Evolutionary conservation across 1,140 invertebrate species (phyloP).

Genomic region (Chrysoperla carnea): DNA sequence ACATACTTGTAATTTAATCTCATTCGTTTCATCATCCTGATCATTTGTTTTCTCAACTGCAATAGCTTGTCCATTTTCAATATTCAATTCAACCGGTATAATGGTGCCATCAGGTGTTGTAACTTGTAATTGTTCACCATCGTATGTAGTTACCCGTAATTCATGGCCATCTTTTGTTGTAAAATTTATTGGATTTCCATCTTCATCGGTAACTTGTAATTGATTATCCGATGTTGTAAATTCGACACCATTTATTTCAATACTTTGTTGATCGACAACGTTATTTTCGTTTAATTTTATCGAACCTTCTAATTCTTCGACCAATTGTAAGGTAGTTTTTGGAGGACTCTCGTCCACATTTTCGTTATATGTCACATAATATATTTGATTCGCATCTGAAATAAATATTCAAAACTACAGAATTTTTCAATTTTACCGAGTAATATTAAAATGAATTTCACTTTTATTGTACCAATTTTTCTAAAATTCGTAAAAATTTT

Average conservation of each 20-base stretch:
- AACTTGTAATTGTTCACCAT: slow-evolving; percentile 21
- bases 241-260: no score
- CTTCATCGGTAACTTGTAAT: slow-evolving; percentile 38
- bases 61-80: slow-evolving; percentile 8
- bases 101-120: slow-evolving; percentile 28
- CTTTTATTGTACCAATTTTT: no score
- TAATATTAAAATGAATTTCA: no score
- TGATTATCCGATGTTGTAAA: no score
- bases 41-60: slow-evolving; percentile 19
- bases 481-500: no score
- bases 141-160: slow-evolving; percentile 27
- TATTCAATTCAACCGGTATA: slow-evolving; percentile 28
- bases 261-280: no score
- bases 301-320: slow-evolving; percentile 1
- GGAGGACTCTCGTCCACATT: slow-evolving; percentile 3
- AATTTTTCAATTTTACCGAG: no score
- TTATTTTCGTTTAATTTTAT: no score
- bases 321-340: slow-evolving; percentile 7
- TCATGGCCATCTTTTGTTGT: slow-evolving; percentile 43
- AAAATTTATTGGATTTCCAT: slow-evolving; percentile 46
- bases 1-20: no score
- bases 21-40: slow-evolving; percentile 1
- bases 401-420: slow-evolving; percentile 1
- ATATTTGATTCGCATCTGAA: slow-evolving; percentile 8
- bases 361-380: slow-evolving; percentile 8